Percentiles rank a stretch among this genome's conserved stretches.
These are phyloP conservation scores for Heliothis virescens DNA, from an alignment of 1,140 invertebrate species.

Conservation along the genomic window DNA sequence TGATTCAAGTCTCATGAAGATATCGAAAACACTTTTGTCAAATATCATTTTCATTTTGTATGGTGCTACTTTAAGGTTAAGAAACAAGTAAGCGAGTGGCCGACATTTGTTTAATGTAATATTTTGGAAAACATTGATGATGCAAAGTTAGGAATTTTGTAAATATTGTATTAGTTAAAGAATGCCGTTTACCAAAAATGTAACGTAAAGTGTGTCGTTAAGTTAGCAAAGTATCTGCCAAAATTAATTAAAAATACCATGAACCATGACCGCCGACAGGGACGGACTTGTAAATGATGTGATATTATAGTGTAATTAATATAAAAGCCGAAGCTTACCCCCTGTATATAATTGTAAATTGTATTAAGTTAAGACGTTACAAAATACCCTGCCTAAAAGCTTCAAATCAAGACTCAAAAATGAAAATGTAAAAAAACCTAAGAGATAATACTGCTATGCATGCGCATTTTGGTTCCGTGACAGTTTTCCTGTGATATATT, in stretches of 20 bases:
- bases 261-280: background rate
- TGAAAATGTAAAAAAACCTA: background rate
- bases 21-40: background rate
- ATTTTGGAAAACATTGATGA: slow-evolving; percentile 6
- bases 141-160: slow-evolving; percentile 10
- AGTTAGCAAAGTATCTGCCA: background rate
- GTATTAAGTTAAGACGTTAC: slow-evolving; percentile 23
- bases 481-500: background rate
- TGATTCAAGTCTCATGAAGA: slow-evolving; percentile 18
- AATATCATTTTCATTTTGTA: background rate
- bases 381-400: background rate
- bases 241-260: background rate
- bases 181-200: background rate
- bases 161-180: slow-evolving; percentile 31
- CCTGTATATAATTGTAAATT: slow-evolving; percentile 16
- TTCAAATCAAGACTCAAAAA: too few species aligned
- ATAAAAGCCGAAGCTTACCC: slow-evolving; percentile 9
- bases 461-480: background rate
- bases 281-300: slow-evolving; percentile 39
- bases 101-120: slow-evolving; percentile 3
- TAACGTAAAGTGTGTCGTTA: background rate
- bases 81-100: background rate
- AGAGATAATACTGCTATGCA: background rate
- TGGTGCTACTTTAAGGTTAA: slow-evolving; percentile 5
- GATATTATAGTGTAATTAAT: slow-evolving; percentile 51